Base-by-base conservation (phyloP, 2,797 vertebrate genomes). In the Perodicticus potto region DNA sequence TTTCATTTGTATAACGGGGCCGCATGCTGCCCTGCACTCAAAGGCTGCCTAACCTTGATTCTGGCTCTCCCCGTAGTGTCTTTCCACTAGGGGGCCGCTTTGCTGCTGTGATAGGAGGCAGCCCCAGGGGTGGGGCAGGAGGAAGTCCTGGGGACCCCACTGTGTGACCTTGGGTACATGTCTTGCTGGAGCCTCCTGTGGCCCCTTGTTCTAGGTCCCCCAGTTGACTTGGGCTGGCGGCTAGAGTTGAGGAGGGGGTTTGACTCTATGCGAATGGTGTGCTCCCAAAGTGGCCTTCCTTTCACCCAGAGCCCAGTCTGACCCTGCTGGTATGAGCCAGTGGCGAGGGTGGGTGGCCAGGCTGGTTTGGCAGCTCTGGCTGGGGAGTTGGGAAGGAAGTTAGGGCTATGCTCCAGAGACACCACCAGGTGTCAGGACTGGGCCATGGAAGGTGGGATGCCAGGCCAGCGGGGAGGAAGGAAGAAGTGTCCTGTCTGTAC, bases 391-490 rank as follows among this genome's bases (percentile, higher is more conserved):
- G 91, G 65, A 83, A 92, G 85, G 7, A 10, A 80, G 65, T 49
- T 4, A 7, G 76, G 45, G 61, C 61, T 27, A 20, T 0, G 0
- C 40, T 40, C n/a, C 7, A 86, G 77, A 90, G 63, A 7, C 11
- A 49, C 95, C 93, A 91, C 45, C 74, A 92, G 95, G 95, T 93
- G 95, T 93, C 96, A 96, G 90, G n/a, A 65, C 61, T 69, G 55
- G 95, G 82, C 70, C 32, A 19, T 0, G 2, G 67, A 67, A 91
- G 37, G n/a, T 11, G 13, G 9, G 32, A 61, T 55, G 19, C 8
- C 23, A 27, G 85, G 63, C 20, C 23, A 34, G 12, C 23, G 53
- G 80, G 67, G 40, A 40, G 37, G 45, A 34, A 32, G 59, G 49
- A 82, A 3, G 34, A 57, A 85, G 32, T 27, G 23, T 76, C 32